These are phyloP conservation scores for Gonatopus flavifemur DNA, from an alignment of 1,140 invertebrate genomes.

Conservation along the genomic window DNA sequence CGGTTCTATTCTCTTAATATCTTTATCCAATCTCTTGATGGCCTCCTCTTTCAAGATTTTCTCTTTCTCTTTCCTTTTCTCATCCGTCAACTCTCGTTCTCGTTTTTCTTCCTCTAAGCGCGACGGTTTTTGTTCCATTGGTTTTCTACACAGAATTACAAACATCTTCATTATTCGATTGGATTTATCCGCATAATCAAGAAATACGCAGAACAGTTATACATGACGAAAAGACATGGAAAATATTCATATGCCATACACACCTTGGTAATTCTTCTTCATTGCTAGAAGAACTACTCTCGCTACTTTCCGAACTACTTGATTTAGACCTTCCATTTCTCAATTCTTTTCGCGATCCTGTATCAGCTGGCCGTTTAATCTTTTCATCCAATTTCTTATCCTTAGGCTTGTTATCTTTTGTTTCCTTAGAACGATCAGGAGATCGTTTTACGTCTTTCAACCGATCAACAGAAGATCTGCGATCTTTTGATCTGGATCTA, in stretches of 20 bases:
- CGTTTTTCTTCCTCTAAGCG: conserved; percentile 52
- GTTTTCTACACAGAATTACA: conserved; percentile 39
- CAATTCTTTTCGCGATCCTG: conserved; percentile 43
- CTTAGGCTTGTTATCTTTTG: conserved; percentile 32
- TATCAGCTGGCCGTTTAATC: conserved; percentile 35
- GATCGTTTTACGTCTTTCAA: conserved; percentile 40
- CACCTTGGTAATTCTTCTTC: conserved; percentile 43
- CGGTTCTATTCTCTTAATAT: conserved; percentile 45
- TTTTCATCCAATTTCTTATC: conserved; percentile 45
- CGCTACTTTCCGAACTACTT: conserved; percentile 55
- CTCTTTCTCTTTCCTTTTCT: conserved; percentile 57
- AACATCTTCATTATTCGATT: neutral
- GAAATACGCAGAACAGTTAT: too few relatives aligned
- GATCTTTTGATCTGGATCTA: conserved; percentile 32
- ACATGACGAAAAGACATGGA: too few relatives aligned
- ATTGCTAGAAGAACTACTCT: conserved; percentile 52
- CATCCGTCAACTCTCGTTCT: conserved; percentile 52
- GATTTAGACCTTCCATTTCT: conserved; percentile 55
- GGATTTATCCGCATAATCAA: too few relatives aligned
- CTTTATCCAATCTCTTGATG: conserved; percentile 46
- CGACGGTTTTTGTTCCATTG: conserved; percentile 36
- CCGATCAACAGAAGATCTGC: conserved; percentile 39
- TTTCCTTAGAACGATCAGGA: conserved; percentile 40
- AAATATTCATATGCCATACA: conserved; percentile 28
- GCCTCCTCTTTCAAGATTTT: conserved; percentile 38